phyloP scores from a whole-genome alignment of 2,797 vertebrate genomes.

The Enteromius argenteus region DNA sequence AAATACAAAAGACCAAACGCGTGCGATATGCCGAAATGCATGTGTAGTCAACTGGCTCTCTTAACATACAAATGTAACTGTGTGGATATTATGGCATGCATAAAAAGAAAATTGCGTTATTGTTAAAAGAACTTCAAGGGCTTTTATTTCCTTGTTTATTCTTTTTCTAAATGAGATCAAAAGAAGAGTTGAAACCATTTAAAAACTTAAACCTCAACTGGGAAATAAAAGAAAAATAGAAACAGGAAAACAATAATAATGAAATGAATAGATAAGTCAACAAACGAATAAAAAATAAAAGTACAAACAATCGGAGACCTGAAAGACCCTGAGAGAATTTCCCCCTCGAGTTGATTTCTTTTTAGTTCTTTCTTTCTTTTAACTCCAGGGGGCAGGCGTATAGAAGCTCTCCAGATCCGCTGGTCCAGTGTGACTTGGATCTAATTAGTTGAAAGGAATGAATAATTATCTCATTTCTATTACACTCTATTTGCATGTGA shows the following conservation, averaged over 20 bases:
- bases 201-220: conserved; percentile 74
- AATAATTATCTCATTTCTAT: conserved; percentile 73
- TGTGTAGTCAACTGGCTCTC: neutral
- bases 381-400: conserved; percentile 59
- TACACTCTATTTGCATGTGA: conserved; percentile 60
- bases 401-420: conserved; percentile 50
- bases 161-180: conserved; percentile 82
- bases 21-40: neutral
- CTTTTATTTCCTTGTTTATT: conserved; percentile 69
- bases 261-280: conserved; percentile 76
- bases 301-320: conserved; percentile 72
- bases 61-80: conserved; percentile 1
- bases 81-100: neutral
- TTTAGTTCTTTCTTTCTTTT: conserved; percentile 45
- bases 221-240: conserved; percentile 68
- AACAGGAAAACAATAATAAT: conserved; percentile 64
- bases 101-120: conserved; percentile 77
- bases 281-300: conserved; percentile 74
- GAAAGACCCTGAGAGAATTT: conserved; percentile 73
- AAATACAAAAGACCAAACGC: conserved; percentile 13
- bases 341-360: conserved; percentile 59
- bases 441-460: conserved; percentile 79
- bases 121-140: conserved; percentile 82
- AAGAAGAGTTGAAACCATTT: conserved; percentile 79
- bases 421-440: conserved; percentile 60